Evolutionary conservation across 2,113 vertebrate species (phyloP).

Genomic region (Archilochus colubris): DNA sequence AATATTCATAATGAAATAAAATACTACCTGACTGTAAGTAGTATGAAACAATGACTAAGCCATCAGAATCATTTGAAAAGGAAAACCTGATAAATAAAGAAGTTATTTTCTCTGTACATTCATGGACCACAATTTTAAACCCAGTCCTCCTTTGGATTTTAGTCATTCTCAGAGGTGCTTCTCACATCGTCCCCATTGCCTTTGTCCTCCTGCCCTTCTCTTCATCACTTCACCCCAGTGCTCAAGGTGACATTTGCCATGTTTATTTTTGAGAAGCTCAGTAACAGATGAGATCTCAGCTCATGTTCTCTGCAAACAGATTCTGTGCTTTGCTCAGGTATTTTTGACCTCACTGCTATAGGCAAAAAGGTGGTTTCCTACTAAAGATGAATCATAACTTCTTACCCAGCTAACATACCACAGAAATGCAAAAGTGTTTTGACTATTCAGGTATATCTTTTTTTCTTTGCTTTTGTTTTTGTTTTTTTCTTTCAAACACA

Average conservation of each 20-base stretch:
- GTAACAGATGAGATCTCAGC: not conserved
- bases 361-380: not conserved
- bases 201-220: not conserved
- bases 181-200: too few relatives aligned
- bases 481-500: not conserved
- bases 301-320: not conserved
- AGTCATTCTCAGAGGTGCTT: not conserved
- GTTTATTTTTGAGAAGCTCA: not conserved
- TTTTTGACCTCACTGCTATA: not conserved
- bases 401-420: rapidly evolving
- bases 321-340: not conserved
- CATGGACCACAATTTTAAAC: not conserved
- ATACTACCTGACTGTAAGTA: not conserved
- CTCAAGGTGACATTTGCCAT: not conserved
- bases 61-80: not conserved
- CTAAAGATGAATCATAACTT: not conserved
- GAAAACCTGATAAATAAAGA: not conserved
- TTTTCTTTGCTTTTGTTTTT: not conserved
- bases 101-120: not conserved
- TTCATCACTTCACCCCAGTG: not conserved
- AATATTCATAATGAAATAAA: not conserved
- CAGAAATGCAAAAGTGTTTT: not conserved
- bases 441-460: rapidly evolving
- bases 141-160: not conserved
- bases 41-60: not conserved